These are phyloP conservation scores for Nymphalis c-album DNA, from an alignment of 2,888 invertebrate genomes.

Conservation along the genomic window DNA sequence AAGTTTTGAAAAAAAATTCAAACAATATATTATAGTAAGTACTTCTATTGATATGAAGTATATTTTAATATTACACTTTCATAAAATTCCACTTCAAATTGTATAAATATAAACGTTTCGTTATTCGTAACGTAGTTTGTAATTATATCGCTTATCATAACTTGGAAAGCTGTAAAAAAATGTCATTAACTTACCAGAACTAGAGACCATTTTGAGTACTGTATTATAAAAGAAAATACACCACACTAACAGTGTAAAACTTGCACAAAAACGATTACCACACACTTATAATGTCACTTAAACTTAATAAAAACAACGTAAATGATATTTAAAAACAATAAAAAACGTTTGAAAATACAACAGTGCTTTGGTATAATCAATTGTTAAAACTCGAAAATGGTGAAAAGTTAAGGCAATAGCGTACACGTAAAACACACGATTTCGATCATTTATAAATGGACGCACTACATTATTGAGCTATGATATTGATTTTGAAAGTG, in stretches of 20 bases:
- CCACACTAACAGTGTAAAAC: slow-evolving; percentile 48
- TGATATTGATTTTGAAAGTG: slow-evolving; percentile 68
- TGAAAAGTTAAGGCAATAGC: slow-evolving; percentile 55
- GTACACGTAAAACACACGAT: slow-evolving; percentile 63
- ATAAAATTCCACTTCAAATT: slow-evolving; percentile 2
- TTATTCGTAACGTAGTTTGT: slow-evolving; percentile 31
- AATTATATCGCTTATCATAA: slow-evolving; percentile 50
- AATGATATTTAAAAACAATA: slow-evolving; percentile 50
- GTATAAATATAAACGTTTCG: slow-evolving; percentile 17
- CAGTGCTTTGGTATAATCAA: slow-evolving; percentile 47
- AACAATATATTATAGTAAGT: neutral
- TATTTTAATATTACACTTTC: neutral
- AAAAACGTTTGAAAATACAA: slow-evolving; percentile 47
- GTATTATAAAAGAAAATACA: slow-evolving; percentile 42
- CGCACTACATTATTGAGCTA: slow-evolving; percentile 70
- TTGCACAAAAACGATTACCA: slow-evolving; percentile 55
- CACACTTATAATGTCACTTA: slow-evolving; percentile 49
- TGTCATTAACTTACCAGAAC: slow-evolving; percentile 47
- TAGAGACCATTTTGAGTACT: slow-evolving; percentile 54
- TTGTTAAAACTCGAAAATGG: slow-evolving; percentile 47
- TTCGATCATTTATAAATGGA: slow-evolving; percentile 58
- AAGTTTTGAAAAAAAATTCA: neutral
- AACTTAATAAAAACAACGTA: slow-evolving; percentile 52
- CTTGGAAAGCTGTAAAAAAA: slow-evolving; percentile 45
- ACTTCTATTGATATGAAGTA: neutral